These are phyloP conservation scores for Scaptomyza graminum DNA, from an alignment of 1,140 invertebrate genomes.

Conservation along the genomic window DNA sequence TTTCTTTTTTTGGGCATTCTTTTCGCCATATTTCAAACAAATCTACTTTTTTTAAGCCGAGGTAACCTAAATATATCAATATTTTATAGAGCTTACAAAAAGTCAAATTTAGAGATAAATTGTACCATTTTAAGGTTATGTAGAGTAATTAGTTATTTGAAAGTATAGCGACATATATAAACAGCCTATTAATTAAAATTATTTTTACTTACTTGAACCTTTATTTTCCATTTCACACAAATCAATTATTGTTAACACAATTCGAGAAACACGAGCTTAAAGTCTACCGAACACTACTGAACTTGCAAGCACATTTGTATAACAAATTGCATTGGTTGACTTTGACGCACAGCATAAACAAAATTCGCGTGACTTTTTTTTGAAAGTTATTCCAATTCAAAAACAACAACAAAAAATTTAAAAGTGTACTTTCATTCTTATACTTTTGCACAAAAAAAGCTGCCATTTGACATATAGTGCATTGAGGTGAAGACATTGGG, in stretches of 20 bases:
- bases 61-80: constrained; percentile 6
- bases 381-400: neutral
- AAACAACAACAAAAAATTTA: too few species aligned
- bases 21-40: constrained; percentile 1
- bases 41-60: neutral
- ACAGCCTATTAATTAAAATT: neutral
- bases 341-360: constrained; percentile 3
- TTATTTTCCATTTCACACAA: too few species aligned
- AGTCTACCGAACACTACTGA: too few species aligned
- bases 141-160: too few species aligned
- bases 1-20: too few species aligned
- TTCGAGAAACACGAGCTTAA: constrained; percentile 1
- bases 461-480: neutral
- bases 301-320: too few species aligned
- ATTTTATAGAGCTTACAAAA: too few species aligned
- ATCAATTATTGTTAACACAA: too few species aligned
- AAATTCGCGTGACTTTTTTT: neutral
- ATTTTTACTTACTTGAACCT: neutral
- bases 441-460: neutral
- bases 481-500: too few species aligned
- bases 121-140: too few species aligned
- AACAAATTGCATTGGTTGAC: constrained; percentile 5
- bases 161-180: neutral
- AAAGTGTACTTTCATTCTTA: too few species aligned
- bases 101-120: too few species aligned